Percentiles rank a stretch among this genome's conserved stretches.
Conservation (phyloP, 1,140 invertebrate species). For the Drosophila lini region DNA sequence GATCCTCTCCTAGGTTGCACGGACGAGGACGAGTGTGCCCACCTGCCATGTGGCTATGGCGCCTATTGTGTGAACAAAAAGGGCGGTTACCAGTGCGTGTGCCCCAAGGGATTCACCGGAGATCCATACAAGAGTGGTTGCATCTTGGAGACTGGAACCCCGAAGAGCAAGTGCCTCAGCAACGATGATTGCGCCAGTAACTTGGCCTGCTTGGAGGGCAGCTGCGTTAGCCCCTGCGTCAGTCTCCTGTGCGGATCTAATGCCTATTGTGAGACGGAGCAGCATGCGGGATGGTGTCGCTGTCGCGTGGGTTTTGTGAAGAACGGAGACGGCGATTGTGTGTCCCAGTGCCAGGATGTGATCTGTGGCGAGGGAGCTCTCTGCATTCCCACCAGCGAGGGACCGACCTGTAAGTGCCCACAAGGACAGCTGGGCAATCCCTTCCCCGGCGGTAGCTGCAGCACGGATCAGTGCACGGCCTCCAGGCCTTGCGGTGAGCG, state of each 20-base stretch:
- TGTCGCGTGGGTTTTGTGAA: conserved; percentile 93
- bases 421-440: conserved; percentile 95
- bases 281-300: conserved; percentile 94
- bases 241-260: conserved; percentile 92
- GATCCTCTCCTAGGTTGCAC: conserved; percentile 92
- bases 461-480: conserved; percentile 91
- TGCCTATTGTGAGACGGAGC: conserved; percentile 94
- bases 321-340: conserved; percentile 90
- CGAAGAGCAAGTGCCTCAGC: conserved; percentile 87
- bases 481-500: conserved; percentile 90
- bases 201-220: conserved; percentile 90
- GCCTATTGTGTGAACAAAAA: conserved; percentile 94
- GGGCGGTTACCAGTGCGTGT: conserved; percentile 93
- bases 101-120: conserved; percentile 91
- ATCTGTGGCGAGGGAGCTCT: conserved; percentile 92
- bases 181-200: conserved; percentile 93
- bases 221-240: conserved; percentile 92
- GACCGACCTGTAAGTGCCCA: conserved; percentile 94
- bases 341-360: conserved; percentile 92
- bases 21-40: conserved; percentile 92
- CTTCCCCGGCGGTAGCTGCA: conserved; percentile 94
- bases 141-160: conserved; percentile 84
- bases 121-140: conserved; percentile 94
- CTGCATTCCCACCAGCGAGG: conserved; percentile 93
- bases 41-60: conserved; percentile 91